Evolutionary conservation across 2,888 invertebrate genomes (phyloP).

Genomic region (Prostheceraeus crozeri): DNA sequence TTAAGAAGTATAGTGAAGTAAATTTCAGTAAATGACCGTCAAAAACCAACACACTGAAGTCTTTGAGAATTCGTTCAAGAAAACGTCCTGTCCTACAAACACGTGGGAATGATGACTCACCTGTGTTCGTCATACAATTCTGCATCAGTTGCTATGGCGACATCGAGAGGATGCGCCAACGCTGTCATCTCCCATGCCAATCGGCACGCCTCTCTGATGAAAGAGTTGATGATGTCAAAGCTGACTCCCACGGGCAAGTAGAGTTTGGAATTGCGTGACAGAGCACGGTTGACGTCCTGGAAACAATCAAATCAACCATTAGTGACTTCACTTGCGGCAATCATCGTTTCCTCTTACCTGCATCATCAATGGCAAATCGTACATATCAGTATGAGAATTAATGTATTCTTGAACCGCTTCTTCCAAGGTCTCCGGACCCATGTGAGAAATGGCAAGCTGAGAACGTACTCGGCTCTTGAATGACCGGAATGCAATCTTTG

Average conservation of each 20-base stretch:
- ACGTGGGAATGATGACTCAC: too few species aligned
- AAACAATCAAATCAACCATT: slow-evolving; percentile 10
- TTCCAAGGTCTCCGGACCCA: slow-evolving; percentile 54
- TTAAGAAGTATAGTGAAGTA: too few species aligned
- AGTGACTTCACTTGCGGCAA: slow-evolving; percentile 46
- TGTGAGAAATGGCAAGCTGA: slow-evolving; percentile 52
- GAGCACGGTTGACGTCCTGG: slow-evolving; percentile 54
- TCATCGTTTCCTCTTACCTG: too few species aligned
- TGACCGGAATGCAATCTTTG: slow-evolving; percentile 53
- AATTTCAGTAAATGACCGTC: too few species aligned
- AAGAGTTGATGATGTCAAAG: slow-evolving; percentile 52
- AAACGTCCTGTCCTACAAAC: too few species aligned
- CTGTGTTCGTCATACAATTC: slow-evolving; percentile 55
- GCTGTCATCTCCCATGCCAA: slow-evolving; percentile 56
- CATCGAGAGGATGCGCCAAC: slow-evolving; percentile 54
- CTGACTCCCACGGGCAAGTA: slow-evolving; percentile 51
- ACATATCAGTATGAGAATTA: slow-evolving; percentile 55
- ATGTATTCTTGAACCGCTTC: slow-evolving; percentile 57
- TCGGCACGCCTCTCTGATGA: slow-evolving; percentile 55
- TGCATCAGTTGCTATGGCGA: slow-evolving; percentile 51
- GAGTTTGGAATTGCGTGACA: slow-evolving; percentile 52
- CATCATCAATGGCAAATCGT: slow-evolving; percentile 53
- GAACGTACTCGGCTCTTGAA: slow-evolving; percentile 56
- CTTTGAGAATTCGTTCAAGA: too few species aligned
- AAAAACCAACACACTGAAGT: too few species aligned